Conservation (phyloP, 1,140 invertebrate species). For the Druon quercuslanigerum region DNA sequence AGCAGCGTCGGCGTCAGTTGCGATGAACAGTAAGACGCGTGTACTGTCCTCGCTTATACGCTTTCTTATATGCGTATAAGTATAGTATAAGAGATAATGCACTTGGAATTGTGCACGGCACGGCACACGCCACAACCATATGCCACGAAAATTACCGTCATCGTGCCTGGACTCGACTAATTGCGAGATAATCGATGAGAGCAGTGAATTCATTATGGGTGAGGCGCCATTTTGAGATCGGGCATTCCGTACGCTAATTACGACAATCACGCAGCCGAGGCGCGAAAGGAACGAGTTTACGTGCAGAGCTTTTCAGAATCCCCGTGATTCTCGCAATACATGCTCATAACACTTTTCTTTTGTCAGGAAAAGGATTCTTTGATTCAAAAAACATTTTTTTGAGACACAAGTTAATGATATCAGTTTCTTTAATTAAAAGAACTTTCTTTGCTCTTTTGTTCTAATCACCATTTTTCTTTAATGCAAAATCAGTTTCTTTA, state of each 20-base stretch:
- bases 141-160: constrained; percentile 68
- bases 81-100: constrained; percentile 65
- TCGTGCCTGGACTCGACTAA: constrained; percentile 55
- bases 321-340: no score
- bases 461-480: no score
- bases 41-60: constrained; percentile 64
- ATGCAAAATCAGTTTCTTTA: no score
- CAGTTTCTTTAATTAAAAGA: no score
- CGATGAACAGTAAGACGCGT: constrained; percentile 60
- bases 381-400: no score
- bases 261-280: not conserved
- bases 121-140: constrained; percentile 70
- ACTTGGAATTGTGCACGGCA: constrained; percentile 63
- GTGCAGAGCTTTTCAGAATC: not conserved
- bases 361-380: no score
- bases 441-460: no score
- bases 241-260: not conserved
- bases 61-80: constrained; percentile 63
- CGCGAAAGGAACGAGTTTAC: constrained; percentile 4
- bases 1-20: constrained; percentile 74
- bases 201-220: constrained; percentile 63
- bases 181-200: constrained; percentile 69
- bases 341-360: no score
- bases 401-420: no score
- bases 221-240: constrained; percentile 24